Evolutionary conservation across 2,797 vertebrate genomes (phyloP), one percentile per base, ranked within the genome.

Genomic region (Sorex maritimensis): DNA sequence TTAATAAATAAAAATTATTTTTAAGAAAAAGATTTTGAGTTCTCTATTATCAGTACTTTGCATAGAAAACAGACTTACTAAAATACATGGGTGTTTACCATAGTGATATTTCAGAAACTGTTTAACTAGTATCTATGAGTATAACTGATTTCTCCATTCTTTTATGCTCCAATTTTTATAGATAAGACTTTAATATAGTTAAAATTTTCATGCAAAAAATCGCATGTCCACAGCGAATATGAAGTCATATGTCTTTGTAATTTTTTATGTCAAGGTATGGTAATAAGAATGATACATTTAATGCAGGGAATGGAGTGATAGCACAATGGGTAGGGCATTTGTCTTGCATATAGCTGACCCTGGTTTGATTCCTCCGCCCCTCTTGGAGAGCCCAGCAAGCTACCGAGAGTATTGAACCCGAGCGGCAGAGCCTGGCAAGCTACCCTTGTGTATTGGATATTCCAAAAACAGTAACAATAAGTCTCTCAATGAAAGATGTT

Each of bases 161-260:
- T 93, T 92, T 44, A 84, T 61, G 41, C 26, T 89, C 6, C 78
- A 8, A 7, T 85, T 72, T 26, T 10, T 46, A 61, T 69, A 69
- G 34, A 78, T 3, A 23, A 46, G 26, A 24, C 65, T 86, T 91
- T 72, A 80, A 90, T 85, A 82, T 55, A 26, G 46, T 61, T 91
- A 81, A 84, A 90, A 52, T 52, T 83, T 93, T 91, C 14, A 52
- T 72, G 73, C 23, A 88, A 28, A 73, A 86, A 92, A 91, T 77
- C 88, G 13, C 12, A 11, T 81, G 28, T 71, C 7, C 38, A 86
- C 1, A n/a, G 69, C 3, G 81, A 77, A 88, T 83, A 69, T 84
- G 17, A 87, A 72, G 80, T 89, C 63, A 86, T 91, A 89, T 55
- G 24, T 0, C 21, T 85, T 63, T 81, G 49, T 81, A 65, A 80